Percentiles rank a stretch among this genome's conserved stretches.
Evolutionary conservation across 2,888 invertebrate genomes (phyloP).

Genomic region (Napeogenes inachia): DNA sequence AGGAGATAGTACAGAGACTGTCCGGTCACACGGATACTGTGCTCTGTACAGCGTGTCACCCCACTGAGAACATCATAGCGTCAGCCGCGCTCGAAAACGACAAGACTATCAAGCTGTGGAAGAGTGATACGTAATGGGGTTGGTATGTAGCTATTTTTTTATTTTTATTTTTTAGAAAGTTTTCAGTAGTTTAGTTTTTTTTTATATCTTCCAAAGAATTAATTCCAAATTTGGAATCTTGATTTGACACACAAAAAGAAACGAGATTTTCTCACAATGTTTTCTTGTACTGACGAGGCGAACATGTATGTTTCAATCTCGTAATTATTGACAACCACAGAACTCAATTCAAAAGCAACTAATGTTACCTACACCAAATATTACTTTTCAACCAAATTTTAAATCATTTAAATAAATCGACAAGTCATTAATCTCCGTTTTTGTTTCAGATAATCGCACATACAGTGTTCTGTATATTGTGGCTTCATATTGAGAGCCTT

Average conservation of each 20-base stretch:
- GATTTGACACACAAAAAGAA: too few relatives aligned
- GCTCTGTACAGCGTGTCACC: constrained; percentile 98
- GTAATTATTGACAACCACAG: too few relatives aligned
- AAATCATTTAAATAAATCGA: background rate
- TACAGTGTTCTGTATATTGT: constrained; percentile 55
- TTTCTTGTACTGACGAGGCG: too few relatives aligned
- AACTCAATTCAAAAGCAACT: too few relatives aligned
- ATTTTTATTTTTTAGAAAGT: background rate
- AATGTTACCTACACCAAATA: too few relatives aligned
- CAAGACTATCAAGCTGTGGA: constrained; percentile 99
- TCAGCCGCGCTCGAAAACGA: constrained; percentile 99
- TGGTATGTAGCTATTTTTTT: constrained; percentile 26
- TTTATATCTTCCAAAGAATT: too few relatives aligned
- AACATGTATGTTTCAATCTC: too few relatives aligned
- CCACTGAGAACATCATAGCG: constrained; percentile 99
- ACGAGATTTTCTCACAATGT: too few relatives aligned
- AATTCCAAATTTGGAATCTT: too few relatives aligned
- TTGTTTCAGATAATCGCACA: constrained; percentile 57
- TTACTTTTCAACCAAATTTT: too few relatives aligned
- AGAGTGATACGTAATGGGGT: constrained; percentile 90
- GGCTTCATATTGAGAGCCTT: constrained; percentile 64
- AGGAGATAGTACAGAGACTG: constrained; percentile 98
- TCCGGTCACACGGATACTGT: constrained; percentile 98
- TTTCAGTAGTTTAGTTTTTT: too few relatives aligned
- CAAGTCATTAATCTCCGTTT: constrained; percentile 7